Conservation (phyloP, 1,140 invertebrate genomes). For the Aphidius ervi region DNA sequence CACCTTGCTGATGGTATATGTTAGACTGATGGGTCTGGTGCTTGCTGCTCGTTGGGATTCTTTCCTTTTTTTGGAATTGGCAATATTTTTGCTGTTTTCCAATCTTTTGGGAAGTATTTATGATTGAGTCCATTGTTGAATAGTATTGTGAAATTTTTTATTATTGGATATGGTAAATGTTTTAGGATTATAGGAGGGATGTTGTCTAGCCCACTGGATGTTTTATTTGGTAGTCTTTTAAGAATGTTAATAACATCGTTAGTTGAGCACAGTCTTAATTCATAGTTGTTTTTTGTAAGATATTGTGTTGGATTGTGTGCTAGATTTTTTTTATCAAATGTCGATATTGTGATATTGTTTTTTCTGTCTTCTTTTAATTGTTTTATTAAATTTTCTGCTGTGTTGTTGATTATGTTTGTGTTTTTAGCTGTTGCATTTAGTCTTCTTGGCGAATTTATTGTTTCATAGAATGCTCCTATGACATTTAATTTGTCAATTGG, state of each 20-base stretch:
- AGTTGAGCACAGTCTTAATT: neutral
- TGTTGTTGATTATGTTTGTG: conserved; percentile 2
- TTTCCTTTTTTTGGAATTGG: conserved; percentile 15
- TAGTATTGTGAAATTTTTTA: conserved; percentile 13
- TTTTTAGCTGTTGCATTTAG: conserved; percentile 6
- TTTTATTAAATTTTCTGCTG: neutral
- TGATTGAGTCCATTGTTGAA: conserved; percentile 23
- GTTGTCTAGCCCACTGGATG: conserved; percentile 11
- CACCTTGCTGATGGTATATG: conserved; percentile 10
- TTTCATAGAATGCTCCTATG: conserved; percentile 15
- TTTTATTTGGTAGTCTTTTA: conserved; percentile 21
- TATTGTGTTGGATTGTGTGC: neutral
- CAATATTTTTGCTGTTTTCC: conserved; percentile 20
- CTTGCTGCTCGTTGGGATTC: conserved; percentile 5
- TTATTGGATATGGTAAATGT: conserved; percentile 11
- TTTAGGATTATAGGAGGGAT: conserved; percentile 16
- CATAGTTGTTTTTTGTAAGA: neutral
- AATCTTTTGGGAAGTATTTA: conserved; percentile 15
- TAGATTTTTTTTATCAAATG: neutral
- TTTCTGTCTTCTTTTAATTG: neutral
- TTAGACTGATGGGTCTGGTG: conserved; percentile 19
- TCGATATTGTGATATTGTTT: neutral
- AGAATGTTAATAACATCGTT: neutral
- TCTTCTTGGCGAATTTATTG: conserved; percentile 15
- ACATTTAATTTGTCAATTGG: conserved; percentile 11